These are phyloP conservation scores for Timema cristinae DNA, from an alignment of 2,888 invertebrate genomes.

Conservation along the genomic window DNA sequence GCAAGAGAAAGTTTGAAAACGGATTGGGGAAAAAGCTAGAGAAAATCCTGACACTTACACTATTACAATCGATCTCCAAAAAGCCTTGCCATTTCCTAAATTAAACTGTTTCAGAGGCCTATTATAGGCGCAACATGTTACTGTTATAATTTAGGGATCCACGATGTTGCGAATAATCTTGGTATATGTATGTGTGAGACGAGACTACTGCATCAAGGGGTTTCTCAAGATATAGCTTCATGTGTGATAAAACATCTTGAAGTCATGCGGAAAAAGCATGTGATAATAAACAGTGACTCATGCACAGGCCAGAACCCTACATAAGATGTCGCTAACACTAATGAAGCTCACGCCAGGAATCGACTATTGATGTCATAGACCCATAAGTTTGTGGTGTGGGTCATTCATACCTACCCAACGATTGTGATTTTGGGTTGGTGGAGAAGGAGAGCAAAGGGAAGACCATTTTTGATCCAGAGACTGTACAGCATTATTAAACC, in stretches of 20 bases:
- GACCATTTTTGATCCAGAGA: not conserved
- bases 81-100: not conserved
- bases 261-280: not conserved
- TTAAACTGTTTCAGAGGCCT: not conserved
- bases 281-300: constrained; percentile 1
- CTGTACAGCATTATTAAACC: not conserved
- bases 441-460: not conserved
- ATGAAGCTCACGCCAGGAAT: constrained; percentile 7
- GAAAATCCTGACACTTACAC: too few species aligned
- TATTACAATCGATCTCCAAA: constrained; percentile 5
- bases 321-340: not conserved
- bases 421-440: constrained; percentile 3
- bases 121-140: not conserved
- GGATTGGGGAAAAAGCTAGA: not conserved
- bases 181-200: constrained; percentile 10
- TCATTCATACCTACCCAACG: constrained; percentile 6
- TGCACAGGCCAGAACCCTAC: not conserved
- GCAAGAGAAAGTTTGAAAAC: not conserved
- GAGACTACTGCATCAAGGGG: not conserved
- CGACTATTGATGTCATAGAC: not conserved
- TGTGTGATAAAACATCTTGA: not conserved
- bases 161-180: constrained; percentile 7
- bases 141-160: constrained; percentile 12
- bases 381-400: constrained; percentile 4
- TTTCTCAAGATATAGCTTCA: not conserved